A percentile compares a stretch with the other conserved stretches of the same genome.
Conservation (phyloP, 37 sponge, comb jelly and placozoan species). For the Hexactinellida sp. region DNA sequence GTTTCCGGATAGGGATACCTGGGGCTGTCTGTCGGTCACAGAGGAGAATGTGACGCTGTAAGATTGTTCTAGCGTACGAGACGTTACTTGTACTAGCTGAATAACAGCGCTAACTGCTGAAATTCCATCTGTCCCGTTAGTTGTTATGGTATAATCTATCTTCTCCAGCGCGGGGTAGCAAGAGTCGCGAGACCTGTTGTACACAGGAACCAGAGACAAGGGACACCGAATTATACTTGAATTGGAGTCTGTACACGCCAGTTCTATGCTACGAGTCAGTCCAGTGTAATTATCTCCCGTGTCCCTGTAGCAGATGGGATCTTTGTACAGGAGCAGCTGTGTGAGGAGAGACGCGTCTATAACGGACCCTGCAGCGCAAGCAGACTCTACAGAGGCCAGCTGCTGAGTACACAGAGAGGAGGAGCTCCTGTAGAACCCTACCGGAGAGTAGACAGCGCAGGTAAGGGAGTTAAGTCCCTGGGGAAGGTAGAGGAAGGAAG, state of each 20-base stretch:
- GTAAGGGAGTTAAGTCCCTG: not conserved
- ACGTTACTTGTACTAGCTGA: not conserved
- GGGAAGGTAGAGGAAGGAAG: not conserved
- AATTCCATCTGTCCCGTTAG: not conserved
- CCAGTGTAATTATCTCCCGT: not conserved
- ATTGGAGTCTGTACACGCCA: not conserved
- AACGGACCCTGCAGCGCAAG: not conserved
- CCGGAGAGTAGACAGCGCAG: not conserved
- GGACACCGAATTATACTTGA: not conserved
- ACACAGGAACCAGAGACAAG: not conserved
- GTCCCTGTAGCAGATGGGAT: not conserved
- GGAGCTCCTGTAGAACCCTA: not conserved
- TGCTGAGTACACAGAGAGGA: not conserved
- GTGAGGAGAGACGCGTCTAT: not conserved
- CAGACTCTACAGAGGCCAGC: not conserved
- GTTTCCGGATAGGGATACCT: not conserved
- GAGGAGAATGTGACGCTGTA: not conserved
- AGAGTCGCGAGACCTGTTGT: not conserved
- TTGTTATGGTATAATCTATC: not conserved
- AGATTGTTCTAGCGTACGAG: not conserved
- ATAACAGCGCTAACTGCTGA: not conserved
- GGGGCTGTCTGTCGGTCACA: not conserved
- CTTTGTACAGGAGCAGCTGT: not conserved
- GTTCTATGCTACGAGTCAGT: not conserved
- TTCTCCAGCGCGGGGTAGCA: not conserved